A percentile compares a stretch with the other conserved stretches of the same genome.
These are phyloP conservation scores for Odocoileus hemionus DNA, from an alignment of 2,113 vertebrate genomes.

Conservation along the genomic window DNA sequence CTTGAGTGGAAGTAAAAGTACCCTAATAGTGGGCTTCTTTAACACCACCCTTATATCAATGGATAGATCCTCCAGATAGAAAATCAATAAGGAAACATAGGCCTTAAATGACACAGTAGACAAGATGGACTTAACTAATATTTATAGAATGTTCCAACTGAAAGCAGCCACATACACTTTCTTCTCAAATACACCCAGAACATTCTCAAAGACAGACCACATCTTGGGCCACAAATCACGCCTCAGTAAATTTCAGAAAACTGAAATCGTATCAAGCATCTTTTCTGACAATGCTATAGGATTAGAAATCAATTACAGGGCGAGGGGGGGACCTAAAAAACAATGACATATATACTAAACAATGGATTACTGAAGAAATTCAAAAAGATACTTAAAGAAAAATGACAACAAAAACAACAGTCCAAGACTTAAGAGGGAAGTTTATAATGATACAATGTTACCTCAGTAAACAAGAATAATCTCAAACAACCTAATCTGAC, in stretches of 20 bases:
- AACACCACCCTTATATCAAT: not conserved
- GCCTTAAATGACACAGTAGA: not conserved
- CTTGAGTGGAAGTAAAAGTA: not conserved
- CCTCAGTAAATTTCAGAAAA: not conserved
- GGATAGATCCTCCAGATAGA: not conserved
- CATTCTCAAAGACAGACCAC: not conserved
- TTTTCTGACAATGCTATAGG: not conserved
- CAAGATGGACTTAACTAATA: not conserved
- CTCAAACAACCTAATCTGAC: not conserved
- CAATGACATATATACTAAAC: not conserved
- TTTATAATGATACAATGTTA: not conserved
- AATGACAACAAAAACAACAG: not conserved
- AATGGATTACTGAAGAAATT: not conserved
- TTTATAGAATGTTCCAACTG: not conserved
- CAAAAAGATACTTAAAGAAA: not conserved
- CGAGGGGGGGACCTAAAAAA: rapidly evolving
- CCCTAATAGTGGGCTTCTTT: not conserved
- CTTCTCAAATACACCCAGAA: not conserved
- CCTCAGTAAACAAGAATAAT: not conserved
- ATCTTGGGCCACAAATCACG: not conserved
- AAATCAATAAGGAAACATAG: not conserved
- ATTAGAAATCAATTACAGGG: not conserved
- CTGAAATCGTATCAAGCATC: not conserved
- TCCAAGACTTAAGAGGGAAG: not conserved
- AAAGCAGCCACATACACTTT: not conserved